A percentile compares a stretch with the other conserved stretches of the same genome.
These are phyloP conservation scores for Hippolais icterina DNA, from an alignment of 2,113 vertebrate species.

Conservation along the genomic window DNA sequence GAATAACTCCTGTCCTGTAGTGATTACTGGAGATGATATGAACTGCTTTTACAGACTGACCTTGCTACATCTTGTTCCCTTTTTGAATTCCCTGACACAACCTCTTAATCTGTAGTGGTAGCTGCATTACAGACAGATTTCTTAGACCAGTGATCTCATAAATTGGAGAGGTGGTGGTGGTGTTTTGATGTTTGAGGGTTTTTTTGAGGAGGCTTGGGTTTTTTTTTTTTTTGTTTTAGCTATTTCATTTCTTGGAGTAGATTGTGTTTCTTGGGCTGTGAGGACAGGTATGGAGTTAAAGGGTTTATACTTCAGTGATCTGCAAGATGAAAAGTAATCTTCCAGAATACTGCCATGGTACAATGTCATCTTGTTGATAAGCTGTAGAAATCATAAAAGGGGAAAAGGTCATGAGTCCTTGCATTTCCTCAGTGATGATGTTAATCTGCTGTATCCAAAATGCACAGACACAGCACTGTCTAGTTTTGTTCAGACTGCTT, in stretches of 20 bases:
- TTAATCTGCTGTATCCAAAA: neutral
- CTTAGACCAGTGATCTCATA: neutral
- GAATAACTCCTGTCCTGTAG: neutral
- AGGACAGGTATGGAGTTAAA: neutral
- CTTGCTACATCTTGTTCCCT: neutral
- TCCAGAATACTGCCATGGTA: neutral
- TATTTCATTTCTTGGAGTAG: neutral
- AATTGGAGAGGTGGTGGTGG: neutral
- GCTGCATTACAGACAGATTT: neutral
- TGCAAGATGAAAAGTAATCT: constrained; percentile 9
- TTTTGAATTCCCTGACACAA: neutral
- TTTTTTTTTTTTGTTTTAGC: neutral
- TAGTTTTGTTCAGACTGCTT: neutral
- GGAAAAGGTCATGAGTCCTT: neutral
- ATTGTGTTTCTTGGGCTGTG: neutral
- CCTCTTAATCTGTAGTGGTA: neutral
- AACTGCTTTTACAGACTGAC: neutral
- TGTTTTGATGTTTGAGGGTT: neutral
- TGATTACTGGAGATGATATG: neutral
- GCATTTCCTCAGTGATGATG: neutral
- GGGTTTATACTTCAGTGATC: neutral
- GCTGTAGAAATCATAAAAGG: neutral
- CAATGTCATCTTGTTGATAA: neutral
- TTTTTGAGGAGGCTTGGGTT: neutral
- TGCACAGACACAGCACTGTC: neutral